Percentiles rank a stretch among this genome's conserved stretches.
These are phyloP conservation scores for Theocolax elegans DNA, from an alignment of 1,140 invertebrate genomes.

Conservation along the genomic window DNA sequence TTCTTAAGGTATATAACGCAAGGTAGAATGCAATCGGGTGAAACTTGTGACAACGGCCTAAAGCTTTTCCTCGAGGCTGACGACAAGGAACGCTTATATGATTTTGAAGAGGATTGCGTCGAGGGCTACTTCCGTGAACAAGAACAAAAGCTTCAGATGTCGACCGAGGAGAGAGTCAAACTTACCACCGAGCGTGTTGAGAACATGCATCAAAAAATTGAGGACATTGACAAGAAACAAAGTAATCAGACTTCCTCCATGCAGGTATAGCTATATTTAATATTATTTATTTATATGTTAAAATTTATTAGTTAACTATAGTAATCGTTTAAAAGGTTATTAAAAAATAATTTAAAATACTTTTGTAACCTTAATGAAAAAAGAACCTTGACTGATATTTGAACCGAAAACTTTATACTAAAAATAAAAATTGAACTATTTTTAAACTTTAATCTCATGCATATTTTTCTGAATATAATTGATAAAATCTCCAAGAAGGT, in stretches of 20 bases:
- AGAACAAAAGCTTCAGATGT: conserved; percentile 86
- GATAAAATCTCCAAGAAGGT: too few species aligned
- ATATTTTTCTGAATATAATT: too few species aligned
- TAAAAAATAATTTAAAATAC: too few species aligned
- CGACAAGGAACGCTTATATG: conserved; percentile 92
- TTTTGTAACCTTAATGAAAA: too few species aligned
- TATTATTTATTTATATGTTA: too few species aligned
- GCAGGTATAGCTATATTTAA: too few species aligned
- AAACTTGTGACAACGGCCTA: conserved; percentile 91
- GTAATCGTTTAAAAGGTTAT: too few species aligned
- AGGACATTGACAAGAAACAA: conserved; percentile 93
- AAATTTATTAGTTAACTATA: too few species aligned
- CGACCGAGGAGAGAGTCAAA: conserved; percentile 88
- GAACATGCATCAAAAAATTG: conserved; percentile 86
- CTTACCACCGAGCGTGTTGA: conserved; percentile 88
- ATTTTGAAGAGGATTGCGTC: conserved; percentile 98
- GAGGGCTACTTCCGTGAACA: conserved; percentile 90
- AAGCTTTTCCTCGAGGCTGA: conserved; percentile 94
- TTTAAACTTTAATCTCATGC: too few species aligned
- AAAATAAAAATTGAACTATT: background rate
- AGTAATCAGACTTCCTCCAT: conserved; percentile 82
- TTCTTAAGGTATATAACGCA: conserved; percentile 72
- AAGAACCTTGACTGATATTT: too few species aligned
- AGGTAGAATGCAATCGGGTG: conserved; percentile 74
- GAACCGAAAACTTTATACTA: conserved; percentile 4